Percentiles rank a stretch among this genome's conserved stretches.
phyloP scores from a whole-genome alignment of 1,140 invertebrate species.

The Oppia nitens region DNA sequence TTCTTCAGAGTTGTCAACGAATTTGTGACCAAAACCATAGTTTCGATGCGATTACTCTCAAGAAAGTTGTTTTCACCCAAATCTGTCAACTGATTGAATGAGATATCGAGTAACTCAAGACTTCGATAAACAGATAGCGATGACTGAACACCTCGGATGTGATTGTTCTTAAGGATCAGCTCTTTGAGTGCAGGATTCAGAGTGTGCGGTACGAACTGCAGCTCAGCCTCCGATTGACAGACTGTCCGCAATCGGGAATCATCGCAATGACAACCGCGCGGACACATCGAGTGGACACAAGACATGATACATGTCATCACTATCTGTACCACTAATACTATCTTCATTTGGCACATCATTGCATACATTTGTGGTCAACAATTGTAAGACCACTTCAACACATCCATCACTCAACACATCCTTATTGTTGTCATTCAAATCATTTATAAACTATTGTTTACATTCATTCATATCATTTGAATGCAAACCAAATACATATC shows the following conservation, averaged over 20 bases:
- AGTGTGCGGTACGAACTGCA: slow-evolving; percentile 75
- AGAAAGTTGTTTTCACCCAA: slow-evolving; percentile 54
- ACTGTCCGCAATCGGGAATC: slow-evolving; percentile 65
- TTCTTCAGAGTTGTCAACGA: slow-evolving; percentile 35
- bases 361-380: too few species aligned
- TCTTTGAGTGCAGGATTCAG: slow-evolving; percentile 70
- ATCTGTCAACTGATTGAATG: slow-evolving; percentile 58
- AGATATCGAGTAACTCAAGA: slow-evolving; percentile 61
- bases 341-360: not conserved
- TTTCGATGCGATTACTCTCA: slow-evolving; percentile 45
- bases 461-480: too few species aligned
- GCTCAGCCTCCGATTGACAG: slow-evolving; percentile 57
- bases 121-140: slow-evolving; percentile 71
- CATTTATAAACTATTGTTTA: too few species aligned
- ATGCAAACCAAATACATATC: too few species aligned
- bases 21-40: slow-evolving; percentile 22
- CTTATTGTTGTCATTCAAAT: too few species aligned
- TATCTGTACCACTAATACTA: not conserved
- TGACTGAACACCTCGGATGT: slow-evolving; percentile 68
- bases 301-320: not conserved
- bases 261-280: slow-evolving; percentile 59
- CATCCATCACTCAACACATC: too few species aligned
- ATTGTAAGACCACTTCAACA: too few species aligned
- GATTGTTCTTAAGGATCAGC: slow-evolving; percentile 66
- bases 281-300: slow-evolving; percentile 30